Percentiles rank a stretch among this genome's conserved stretches.
Conservation (phyloP, 2,113 vertebrate genomes). For the Aegithalos caudatus region DNA sequence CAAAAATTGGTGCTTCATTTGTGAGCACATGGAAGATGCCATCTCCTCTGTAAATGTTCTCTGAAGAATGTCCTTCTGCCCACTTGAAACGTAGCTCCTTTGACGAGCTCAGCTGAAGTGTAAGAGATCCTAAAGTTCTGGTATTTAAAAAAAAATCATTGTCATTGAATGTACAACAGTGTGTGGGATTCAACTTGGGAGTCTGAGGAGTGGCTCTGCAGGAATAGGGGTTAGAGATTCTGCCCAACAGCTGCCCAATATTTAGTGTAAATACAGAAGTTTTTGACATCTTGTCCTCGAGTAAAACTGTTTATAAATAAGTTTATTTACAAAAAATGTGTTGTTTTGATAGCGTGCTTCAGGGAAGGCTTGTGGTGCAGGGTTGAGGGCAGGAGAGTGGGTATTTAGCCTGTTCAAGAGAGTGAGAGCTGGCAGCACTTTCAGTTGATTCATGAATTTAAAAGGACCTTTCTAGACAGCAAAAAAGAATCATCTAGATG, state of each 20-base stretch:
- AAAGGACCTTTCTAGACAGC: not conserved
- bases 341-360: not conserved
- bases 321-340: not conserved
- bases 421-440: not conserved
- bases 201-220: not conserved
- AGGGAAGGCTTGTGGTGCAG: not conserved
- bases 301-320: not conserved
- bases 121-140: not conserved
- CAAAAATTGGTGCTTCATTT: not conserved
- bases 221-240: not conserved
- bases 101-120: not conserved
- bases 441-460: not conserved
- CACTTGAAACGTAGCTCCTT: not conserved
- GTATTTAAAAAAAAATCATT: fast-evolving
- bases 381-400: not conserved
- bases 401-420: not conserved
- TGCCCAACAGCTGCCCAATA: not conserved
- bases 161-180: fast-evolving
- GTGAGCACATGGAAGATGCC: not conserved
- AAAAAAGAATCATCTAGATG: not conserved
- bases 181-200: not conserved
- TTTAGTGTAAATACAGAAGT: not conserved
- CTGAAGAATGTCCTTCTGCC: not conserved
- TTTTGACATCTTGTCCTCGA: not conserved
- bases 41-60: not conserved